Evolutionary conservation across 2,797 vertebrate species (phyloP), one percentile per base, ranked within the genome.

Genomic region (Alectoris magna): DNA sequence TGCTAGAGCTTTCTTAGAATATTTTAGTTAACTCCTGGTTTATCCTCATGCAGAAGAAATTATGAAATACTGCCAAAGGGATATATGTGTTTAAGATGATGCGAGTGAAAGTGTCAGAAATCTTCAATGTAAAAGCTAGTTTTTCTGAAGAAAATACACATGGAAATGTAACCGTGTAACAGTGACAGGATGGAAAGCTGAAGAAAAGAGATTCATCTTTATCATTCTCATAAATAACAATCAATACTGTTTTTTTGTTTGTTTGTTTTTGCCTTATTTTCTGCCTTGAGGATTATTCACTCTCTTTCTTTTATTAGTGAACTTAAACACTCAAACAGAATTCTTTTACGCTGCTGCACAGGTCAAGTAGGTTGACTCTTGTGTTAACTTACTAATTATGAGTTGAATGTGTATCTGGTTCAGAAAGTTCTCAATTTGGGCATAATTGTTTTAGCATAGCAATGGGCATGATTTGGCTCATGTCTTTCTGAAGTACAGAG

Each of bases 191-290:
- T 74, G 38, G 21, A 71, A 58, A 71, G 7, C 5, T 11, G n/a
- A 43, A 12, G 5, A 48, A 51, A 12, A 41, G 29, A 23, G 0
- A 26, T 31, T 70, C 34, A 46, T 11, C 19, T 59, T 79, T 69
- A 6, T 77, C n/a, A 31, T 71, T 7, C 3, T 66, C 15, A 39
- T 66, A 69, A 72, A 60, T 34, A 56, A 6, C 4, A 44, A 10
- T 9, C 14, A 41, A 2, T 74, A 14, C 5, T 9, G 73, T 64
- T 8, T 34, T 6, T 34, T 34, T 34, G 34, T 34, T 4, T 84
- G 14, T 27, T 55, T 34, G 34, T 4, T 27, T 53, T 4, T 0
- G 7, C n/a, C 19, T 7, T 41, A 31, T 4, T 26, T 22, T n/a
- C 31, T 58, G n/a, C 31, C 9, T 53, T 62, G 22, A 15, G 6